Percentiles rank a stretch among this genome's conserved stretches.
Evolutionary conservation across 1,140 invertebrate genomes (phyloP).

Genomic region (Conus ventricosus): DNA sequence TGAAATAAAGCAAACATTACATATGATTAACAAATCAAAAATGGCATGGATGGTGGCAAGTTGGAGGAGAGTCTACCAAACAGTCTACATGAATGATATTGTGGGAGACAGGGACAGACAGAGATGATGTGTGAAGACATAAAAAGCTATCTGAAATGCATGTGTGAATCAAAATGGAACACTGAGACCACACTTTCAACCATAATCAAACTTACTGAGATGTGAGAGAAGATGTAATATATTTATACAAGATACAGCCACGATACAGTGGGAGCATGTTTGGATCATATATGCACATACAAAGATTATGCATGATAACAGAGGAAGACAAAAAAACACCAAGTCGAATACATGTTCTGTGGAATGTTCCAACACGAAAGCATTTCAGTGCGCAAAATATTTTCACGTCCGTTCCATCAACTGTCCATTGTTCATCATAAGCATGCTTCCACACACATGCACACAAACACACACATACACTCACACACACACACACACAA

Average conservation of each 20-base stretch:
- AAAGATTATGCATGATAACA: not conserved
- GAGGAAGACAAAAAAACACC: constrained; percentile 6
- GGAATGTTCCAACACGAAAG: not conserved
- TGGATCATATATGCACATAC: not conserved
- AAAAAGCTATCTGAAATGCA: too few species aligned
- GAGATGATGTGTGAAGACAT: too few species aligned
- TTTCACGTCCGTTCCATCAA: not conserved
- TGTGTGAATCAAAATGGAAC: too few species aligned
- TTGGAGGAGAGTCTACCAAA: too few species aligned
- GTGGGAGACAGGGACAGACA: too few species aligned
- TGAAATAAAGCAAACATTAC: too few species aligned
- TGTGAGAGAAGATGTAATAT: not conserved
- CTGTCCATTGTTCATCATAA: not conserved
- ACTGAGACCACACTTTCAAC: too few species aligned
- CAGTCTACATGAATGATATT: too few species aligned
- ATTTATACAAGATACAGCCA: not conserved
- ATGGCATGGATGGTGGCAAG: too few species aligned
- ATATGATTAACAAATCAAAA: too few species aligned
- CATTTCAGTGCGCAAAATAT: not conserved
- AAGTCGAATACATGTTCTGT: not conserved
- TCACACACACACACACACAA: not conserved
- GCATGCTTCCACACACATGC: not conserved
- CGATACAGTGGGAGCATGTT: not conserved
- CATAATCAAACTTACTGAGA: not conserved
- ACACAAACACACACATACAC: not conserved